phyloP scores from a whole-genome alignment of 2,113 vertebrate species.

The Aramus guarauna region DNA sequence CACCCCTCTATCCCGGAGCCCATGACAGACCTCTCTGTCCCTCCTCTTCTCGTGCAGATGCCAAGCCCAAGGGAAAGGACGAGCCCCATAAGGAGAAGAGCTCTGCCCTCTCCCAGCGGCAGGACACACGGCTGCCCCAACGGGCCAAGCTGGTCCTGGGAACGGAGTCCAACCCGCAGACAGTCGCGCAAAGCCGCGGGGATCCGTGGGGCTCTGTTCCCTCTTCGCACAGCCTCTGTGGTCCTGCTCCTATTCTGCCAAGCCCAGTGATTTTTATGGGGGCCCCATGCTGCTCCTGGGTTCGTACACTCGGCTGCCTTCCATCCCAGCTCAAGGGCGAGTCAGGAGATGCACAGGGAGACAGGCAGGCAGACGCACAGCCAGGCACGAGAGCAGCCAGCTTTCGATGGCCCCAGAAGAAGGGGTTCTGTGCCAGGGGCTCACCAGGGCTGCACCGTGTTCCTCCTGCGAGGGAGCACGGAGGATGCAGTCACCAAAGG shows the following conservation, averaged over 20 bases:
- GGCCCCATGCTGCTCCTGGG: accelerated
- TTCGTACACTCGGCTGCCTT: accelerated
- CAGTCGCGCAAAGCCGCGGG: accelerated
- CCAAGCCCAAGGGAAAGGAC: not conserved
- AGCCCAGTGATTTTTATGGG: not conserved
- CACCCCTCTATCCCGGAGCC: not conserved
- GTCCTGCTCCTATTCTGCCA: not conserved
- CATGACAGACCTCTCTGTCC: not conserved
- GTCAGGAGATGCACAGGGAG: accelerated
- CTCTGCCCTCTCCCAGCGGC: not conserved
- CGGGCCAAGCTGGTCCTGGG: not conserved
- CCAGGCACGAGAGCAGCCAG: not conserved
- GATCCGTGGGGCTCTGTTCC: not conserved
- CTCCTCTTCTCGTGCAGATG: not conserved
- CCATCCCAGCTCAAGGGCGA: not conserved
- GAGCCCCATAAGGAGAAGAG: not conserved
- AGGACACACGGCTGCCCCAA: not conserved
- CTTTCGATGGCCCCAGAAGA: accelerated
- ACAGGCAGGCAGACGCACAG: not conserved
- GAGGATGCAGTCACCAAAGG: not conserved
- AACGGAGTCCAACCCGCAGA: not conserved
- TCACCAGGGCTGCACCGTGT: not conserved
- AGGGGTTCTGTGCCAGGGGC: not conserved
- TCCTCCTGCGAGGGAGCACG: accelerated
- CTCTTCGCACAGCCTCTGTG: accelerated